Percentiles rank a stretch among this genome's conserved stretches.
Evolutionary conservation across 2,797 vertebrate species (phyloP).

Genomic region (Dromococcyx pavoninus): DNA sequence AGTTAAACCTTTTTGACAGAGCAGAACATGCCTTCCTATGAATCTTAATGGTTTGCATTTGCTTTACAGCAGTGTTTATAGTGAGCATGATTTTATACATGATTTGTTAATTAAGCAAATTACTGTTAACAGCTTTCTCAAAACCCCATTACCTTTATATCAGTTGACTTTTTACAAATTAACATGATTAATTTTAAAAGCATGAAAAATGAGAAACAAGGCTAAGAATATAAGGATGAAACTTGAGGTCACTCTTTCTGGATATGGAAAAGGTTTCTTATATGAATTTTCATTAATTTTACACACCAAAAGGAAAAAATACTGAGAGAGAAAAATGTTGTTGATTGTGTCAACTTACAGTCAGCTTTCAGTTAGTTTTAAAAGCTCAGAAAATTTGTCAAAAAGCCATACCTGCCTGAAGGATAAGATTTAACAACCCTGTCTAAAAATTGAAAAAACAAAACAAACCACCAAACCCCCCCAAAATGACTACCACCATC

Average conservation of each 20-base stretch:
- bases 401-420: neutral
- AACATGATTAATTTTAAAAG: constrained; percentile 55
- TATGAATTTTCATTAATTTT: neutral
- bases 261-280: neutral
- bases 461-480: neutral
- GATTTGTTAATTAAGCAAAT: constrained; percentile 70
- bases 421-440: neutral
- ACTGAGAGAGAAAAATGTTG: neutral
- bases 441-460: neutral
- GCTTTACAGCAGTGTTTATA: constrained; percentile 36
- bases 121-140: constrained; percentile 62
- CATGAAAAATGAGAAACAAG: constrained; percentile 36
- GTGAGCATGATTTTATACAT: constrained; percentile 51
- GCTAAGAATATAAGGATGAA: constrained; percentile 14
- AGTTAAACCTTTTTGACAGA: constrained; percentile 57
- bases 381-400: neutral
- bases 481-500: accelerated
- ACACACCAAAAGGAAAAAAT: neutral
- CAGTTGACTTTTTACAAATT: constrained; percentile 58
- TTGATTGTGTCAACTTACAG: accelerated
- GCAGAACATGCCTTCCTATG: constrained; percentile 29
- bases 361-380: neutral
- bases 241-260: constrained; percentile 3
- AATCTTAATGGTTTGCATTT: constrained; percentile 53
- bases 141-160: constrained; percentile 60